Percentiles rank a stretch among this genome's conserved stretches.
phyloP scores from a whole-genome alignment of 1,140 invertebrate genomes.

The Lepidostoma basale region DNA sequence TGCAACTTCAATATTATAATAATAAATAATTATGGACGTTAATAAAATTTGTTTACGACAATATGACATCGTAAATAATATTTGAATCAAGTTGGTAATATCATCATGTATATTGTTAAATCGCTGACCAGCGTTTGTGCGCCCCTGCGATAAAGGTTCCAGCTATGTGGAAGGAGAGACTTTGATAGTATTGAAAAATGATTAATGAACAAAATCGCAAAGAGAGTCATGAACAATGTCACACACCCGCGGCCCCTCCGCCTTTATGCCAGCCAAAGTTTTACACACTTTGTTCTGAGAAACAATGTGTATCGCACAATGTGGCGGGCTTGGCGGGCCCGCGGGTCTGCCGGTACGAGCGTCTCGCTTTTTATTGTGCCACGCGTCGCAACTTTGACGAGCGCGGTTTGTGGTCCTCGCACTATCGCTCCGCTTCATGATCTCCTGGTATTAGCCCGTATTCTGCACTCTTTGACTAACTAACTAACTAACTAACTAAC shows the following conservation, averaged over 20 bases:
- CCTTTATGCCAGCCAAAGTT: constrained; percentile 26
- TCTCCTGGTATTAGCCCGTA: no score
- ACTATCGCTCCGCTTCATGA: no score
- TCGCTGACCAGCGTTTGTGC: not conserved
- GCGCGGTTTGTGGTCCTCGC: no score
- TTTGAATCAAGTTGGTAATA: no score
- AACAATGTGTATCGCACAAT: constrained; percentile 19
- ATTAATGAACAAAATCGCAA: constrained; percentile 46
- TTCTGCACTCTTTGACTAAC: no score
- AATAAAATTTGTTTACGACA: no score
- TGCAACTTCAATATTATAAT: no score
- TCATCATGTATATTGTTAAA: no score
- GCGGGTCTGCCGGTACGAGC: not conserved
- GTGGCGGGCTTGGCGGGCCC: not conserved
- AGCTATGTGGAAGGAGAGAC: constrained; percentile 42
- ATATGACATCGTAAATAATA: no score
- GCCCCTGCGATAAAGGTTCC: constrained; percentile 29
- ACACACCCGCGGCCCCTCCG: constrained; percentile 34
- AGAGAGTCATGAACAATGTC: constrained; percentile 44
- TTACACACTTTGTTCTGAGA: constrained; percentile 21
- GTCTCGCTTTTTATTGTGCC: not conserved
- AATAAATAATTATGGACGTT: no score
- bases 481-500: no score
- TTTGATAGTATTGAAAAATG: constrained; percentile 48
- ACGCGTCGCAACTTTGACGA: no score